Base-by-base conservation (phyloP, 2,113 vertebrate genomes). In the Ammodytes dubius region DNA sequence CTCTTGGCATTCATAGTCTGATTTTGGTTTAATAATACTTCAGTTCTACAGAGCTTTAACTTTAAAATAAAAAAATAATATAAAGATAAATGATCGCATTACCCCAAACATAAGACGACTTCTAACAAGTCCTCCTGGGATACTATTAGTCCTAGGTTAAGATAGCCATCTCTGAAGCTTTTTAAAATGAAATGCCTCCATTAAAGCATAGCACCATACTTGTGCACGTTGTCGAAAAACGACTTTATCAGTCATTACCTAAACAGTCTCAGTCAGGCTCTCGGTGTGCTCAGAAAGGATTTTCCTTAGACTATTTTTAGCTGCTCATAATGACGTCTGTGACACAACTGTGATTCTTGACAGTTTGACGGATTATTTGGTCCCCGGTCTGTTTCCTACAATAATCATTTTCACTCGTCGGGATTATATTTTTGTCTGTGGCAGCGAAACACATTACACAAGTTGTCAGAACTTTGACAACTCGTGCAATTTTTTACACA, bases 1-100 rank as follows among this genome's bases (percentile, higher is more conserved):
- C 56, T 67, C 53, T 83, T 69, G 66, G 61, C 63, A 67, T 78
- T 82, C 56, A 37, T 12, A 37, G 63, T 60, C 67, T 77, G n/a
- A 59, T 69, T 82, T 80, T 52, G 64, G 53, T 53, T 52, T 7
- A 61, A 12, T 68, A 83, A 70, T 56, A 53, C 50, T 68, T 7
- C 3, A 45, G 57, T 47, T 50, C 40, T n/a, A 35, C 10, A 14
- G n/a, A 61, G 15, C 27, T 27, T 68, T 70, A 53, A n/a, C 17
- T 59, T 63, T 52, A 45, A 69, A 47, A 46, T 54, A 6, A 70
- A 14, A 17, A 4, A 56, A 66, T 27, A 27, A 27, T 45, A 2
- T 40, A 12, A 40, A 47, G 75, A 19, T 57, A 46, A 63, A 68
- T 76, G 35, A 66, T 8, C 3, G 1, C 17, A 43, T 74, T 70